Percentiles rank a stretch among this genome's conserved stretches.
Conservation (phyloP, 2,797 vertebrate genomes). For the Pangasius mekongensis region DNA sequence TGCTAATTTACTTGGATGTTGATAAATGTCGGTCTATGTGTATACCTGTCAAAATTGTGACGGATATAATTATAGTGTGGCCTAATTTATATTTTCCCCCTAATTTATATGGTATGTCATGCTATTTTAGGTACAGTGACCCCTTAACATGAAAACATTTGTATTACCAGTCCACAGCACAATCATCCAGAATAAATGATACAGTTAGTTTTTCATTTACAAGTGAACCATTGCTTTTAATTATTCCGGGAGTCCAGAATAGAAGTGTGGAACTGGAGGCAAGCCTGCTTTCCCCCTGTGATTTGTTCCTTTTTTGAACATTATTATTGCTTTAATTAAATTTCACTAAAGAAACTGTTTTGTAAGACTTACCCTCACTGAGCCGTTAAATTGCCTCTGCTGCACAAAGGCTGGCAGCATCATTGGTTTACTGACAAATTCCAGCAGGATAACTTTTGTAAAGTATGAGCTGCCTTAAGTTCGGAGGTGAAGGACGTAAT, state of each 20-base stretch:
- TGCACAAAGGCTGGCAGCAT: constrained; percentile 45
- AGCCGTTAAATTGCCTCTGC: constrained; percentile 74
- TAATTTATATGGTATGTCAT: constrained; percentile 2
- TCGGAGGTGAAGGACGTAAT: constrained; percentile 55
- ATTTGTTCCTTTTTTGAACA: constrained; percentile 60
- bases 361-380: constrained; percentile 69
- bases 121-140: constrained; percentile 5
- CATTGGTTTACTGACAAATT: constrained; percentile 41
- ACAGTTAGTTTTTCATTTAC: constrained; percentile 28
- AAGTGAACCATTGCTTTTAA: constrained; percentile 44
- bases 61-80: not conserved
- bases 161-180: constrained; percentile 14
- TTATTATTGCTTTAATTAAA: constrained; percentile 65
- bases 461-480: constrained; percentile 51
- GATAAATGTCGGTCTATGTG: not conserved
- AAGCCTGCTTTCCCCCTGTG: constrained; percentile 22
- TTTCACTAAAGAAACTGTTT: constrained; percentile 65
- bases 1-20: not conserved
- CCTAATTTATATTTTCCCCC: too few species aligned
- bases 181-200: constrained; percentile 6
- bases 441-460: constrained; percentile 44
- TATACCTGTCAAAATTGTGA: not conserved
- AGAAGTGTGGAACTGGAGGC: constrained; percentile 24
- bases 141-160: constrained; percentile 12
- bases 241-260: constrained; percentile 35